These are phyloP conservation scores for Odontothrips loti DNA, from an alignment of 2,888 invertebrate genomes.

Conservation along the genomic window DNA sequence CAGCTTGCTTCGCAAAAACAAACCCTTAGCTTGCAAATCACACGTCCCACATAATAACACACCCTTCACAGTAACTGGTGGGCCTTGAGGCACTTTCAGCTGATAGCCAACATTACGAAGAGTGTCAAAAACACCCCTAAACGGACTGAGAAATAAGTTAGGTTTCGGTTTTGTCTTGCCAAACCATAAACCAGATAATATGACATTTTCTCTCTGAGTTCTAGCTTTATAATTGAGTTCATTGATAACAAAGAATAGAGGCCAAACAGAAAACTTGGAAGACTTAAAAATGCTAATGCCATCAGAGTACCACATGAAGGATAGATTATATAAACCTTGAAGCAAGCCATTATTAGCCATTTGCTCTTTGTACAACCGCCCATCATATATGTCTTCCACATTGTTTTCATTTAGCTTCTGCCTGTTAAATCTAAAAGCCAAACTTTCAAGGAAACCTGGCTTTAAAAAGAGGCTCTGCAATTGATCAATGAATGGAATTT, in stretches of 20 bases:
- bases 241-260: conserved; percentile 12
- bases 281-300: conserved; percentile 11
- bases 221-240: not conserved
- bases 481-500: not conserved
- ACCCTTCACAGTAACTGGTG: not conserved
- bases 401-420: not conserved
- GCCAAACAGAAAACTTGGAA: conserved; percentile 25
- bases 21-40: not conserved
- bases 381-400: not conserved
- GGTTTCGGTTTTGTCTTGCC: not conserved
- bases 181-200: conserved; percentile 12
- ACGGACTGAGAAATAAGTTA: conserved; percentile 1
- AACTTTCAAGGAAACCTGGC: not conserved
- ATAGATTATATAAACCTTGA: not conserved
- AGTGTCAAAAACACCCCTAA: not conserved
- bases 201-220: not conserved
- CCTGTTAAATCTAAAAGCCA: not conserved
- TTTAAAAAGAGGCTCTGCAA: not conserved
- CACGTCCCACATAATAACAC: not conserved
- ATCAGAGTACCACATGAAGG: conserved; percentile 6
- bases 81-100: not conserved
- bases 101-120: not conserved
- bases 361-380: not conserved
- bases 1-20: not conserved
- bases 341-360: conserved; percentile 7